These are phyloP conservation scores for Tapirus indicus DNA, from an alignment of 2,797 vertebrate species.

Conservation along the genomic window DNA sequence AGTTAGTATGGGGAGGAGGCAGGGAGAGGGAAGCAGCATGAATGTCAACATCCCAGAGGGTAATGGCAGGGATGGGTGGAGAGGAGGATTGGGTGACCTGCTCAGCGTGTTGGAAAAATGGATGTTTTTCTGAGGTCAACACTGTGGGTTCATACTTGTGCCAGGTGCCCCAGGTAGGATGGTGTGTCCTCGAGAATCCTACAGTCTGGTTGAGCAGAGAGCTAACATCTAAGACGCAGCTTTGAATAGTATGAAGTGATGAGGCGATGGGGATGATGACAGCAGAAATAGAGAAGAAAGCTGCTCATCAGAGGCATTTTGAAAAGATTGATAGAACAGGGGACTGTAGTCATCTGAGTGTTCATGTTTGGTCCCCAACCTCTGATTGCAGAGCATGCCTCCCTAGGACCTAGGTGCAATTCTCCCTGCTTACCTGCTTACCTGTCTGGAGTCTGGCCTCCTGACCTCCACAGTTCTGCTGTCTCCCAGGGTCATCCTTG, in stretches of 20 bases:
- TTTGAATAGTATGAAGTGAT: accelerated
- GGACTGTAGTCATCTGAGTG: accelerated
- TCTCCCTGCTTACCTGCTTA: not conserved
- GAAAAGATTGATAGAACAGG: accelerated
- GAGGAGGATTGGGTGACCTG: not conserved
- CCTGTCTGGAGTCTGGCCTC: not conserved
- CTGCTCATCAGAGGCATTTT: not conserved
- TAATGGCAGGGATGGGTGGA: accelerated
- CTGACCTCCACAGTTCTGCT: not conserved
- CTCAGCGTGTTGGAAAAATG: not conserved
- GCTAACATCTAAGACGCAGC: accelerated
- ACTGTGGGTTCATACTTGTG: not conserved
- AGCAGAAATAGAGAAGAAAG: not conserved
- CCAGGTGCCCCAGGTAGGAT: accelerated
- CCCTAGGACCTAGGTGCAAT: accelerated
- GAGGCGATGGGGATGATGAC: not conserved
- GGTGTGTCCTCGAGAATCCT: not conserved
- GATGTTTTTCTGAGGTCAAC: not conserved
- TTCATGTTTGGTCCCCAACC: not conserved
- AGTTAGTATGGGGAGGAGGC: accelerated
- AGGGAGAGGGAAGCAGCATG: too few relatives aligned
- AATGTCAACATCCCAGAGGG: not conserved
- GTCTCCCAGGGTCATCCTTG: not conserved
- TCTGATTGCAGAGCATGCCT: not conserved
- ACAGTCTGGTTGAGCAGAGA: not conserved